A percentile compares a stretch with the other conserved stretches of the same genome.
These are phyloP conservation scores for Cherax quadricarinatus DNA, from an alignment of 1,140 invertebrate species.

Conservation along the genomic window DNA sequence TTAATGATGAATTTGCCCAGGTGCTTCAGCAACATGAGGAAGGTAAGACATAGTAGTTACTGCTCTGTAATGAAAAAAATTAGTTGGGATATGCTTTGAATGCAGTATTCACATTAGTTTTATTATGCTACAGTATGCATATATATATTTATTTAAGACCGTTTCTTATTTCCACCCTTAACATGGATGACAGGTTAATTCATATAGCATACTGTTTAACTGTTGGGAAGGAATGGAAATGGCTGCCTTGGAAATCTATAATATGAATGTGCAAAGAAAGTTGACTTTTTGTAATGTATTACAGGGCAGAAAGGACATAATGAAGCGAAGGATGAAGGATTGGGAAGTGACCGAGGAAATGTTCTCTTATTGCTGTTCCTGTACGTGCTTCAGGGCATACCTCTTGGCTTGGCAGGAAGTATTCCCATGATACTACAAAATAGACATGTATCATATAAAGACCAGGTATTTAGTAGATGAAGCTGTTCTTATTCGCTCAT, in stretches of 20 bases:
- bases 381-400: constrained; percentile 97
- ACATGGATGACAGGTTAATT: not conserved
- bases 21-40: not conserved
- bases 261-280: not conserved
- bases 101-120: too few species aligned
- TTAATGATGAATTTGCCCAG: not conserved
- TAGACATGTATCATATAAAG: constrained; percentile 90
- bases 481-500: too few species aligned
- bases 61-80: not conserved
- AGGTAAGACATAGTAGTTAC: not conserved
- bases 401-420: constrained; percentile 92
- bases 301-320: not conserved
- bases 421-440: constrained; percentile 97
- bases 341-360: constrained; percentile 74
- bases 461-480: constrained; percentile 79
- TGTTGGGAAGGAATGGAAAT: not conserved
- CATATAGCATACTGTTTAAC: not conserved
- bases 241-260: not conserved
- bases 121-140: too few species aligned
- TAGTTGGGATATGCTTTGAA: too few species aligned
- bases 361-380: constrained; percentile 93
- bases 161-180: not conserved
- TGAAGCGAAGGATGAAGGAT: not conserved
- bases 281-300: not conserved
- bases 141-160: not conserved